Evolutionary conservation across 92 coral and sea anemone genomes (phyloP), one percentile per base, ranked within the genome.

Genomic region (Phenganax marumi): DNA sequence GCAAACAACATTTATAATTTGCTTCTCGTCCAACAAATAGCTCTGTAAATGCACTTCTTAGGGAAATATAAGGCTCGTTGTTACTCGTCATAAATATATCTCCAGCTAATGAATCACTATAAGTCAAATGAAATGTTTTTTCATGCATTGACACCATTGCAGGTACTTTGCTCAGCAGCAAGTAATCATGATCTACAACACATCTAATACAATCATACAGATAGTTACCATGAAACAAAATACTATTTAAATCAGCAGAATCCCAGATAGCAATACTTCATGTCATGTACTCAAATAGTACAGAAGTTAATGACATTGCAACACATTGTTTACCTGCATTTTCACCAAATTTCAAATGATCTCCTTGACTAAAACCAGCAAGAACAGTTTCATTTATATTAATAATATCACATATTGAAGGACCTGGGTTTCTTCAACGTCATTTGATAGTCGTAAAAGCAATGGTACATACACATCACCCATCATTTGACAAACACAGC

Each of bases 331-430:
- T 70, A 5, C 24, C 75, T 24, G 48, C 50, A 70, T 70, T 70
- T 19, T 48, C 75, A 26, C 75, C 75, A 33, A 70, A 70, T 33
- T 48, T 70, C 43, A 48, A 24, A 4, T 26, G 75, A 48, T 70
- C 75, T 70, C 75, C 75, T 70, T 70, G 75, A 48, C 57, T 75
- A 75, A 75, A 75, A 75, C 53, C 61, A 75, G 80, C 80, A 47
- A 16, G 57, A 33, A 75, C 4, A 43, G 57, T 75, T 23, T 75
- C 26, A 6, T 19, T 25, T 52, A 53, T 0, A 75, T 58, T 75
- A 75, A 23, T 25, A 25, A 13, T 7, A 3, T 73, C 18, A 73
- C 33, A 73, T 19, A 50, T 68, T 68, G 25, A 26, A 68, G 73
- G 73, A 17, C 43, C 73, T 17, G 73, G 75, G 43, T 69, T 25